Evolutionary conservation across 2,797 vertebrate genomes (phyloP), one percentile per base, ranked within the genome.

Genomic region (Acrocephalus scirpaceus): DNA sequence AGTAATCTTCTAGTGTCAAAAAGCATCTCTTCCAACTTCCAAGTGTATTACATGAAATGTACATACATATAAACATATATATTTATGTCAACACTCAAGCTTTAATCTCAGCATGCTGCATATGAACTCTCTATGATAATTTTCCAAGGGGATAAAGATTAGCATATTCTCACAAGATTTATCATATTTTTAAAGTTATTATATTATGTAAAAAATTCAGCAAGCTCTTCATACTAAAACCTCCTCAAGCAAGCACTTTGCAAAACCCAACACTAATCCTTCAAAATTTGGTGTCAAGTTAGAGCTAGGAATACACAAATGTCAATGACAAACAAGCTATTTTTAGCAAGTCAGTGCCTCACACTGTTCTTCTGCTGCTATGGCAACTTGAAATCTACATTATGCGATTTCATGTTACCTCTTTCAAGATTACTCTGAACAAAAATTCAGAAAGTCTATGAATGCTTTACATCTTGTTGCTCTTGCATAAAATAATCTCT

Each of bases 351-450:
- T 74, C 74, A 79, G 61, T 45, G 88, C 86, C 86, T 95, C 77
- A 81, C 50, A 60, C 76, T 53, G 44, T 82, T 95, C 93, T 91
- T 67, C 76, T 90, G 95, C 93, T 97, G 88, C 96, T 94, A 97
- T 95, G 95, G 95, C 77, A 97, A 97, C 97, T 70, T 82, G 86
- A 93, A 96, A 92, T 87, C 95, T 93, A 92, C 85, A 94, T 96
- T 94, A 95, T 56, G 79, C 1, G 3, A 94, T 93, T 97, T 94
- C 73, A 93, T 50, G 70, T 85, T 91, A 80, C 51, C 92, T 88
- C 94, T 90, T 95, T 97, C 78, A 96, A 95, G 92, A 96, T 92
- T 84, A 95, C 81, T 54, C 84, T 38, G 38, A 91, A 64, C 16
- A 92, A 91, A 93, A 90, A 84, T 38, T 8, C 40, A 69, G 47